Conservation (phyloP, 2,113 vertebrate genomes). For the Perca schrenkii region DNA sequence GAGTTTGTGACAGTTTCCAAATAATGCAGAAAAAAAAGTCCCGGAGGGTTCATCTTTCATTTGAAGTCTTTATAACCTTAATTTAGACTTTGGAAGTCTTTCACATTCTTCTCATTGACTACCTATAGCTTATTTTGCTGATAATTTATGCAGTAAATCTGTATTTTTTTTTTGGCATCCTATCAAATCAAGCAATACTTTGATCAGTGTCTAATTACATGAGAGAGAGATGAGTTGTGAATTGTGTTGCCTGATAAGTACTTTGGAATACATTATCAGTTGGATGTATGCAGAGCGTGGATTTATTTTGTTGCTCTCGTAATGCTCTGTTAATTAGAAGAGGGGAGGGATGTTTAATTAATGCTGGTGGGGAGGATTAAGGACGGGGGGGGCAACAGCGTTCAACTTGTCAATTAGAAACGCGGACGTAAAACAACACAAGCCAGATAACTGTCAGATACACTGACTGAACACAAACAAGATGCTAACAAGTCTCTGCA, state of each 20-base stretch:
- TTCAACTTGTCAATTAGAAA: slow-evolving; percentile 79
- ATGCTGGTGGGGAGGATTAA: slow-evolving; percentile 72
- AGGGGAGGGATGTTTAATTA: slow-evolving; percentile 80
- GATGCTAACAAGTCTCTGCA: slow-evolving; percentile 48
- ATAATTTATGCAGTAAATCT: slow-evolving; percentile 63
- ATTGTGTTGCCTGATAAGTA: slow-evolving; percentile 60
- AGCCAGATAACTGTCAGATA: slow-evolving; percentile 64
- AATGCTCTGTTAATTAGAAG: slow-evolving; percentile 80
- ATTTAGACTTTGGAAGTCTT: slow-evolving; percentile 26
- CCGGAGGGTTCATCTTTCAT: slow-evolving; percentile 9
- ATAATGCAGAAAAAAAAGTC: slow-evolving; percentile 8
- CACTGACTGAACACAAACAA: slow-evolving; percentile 47
- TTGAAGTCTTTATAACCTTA: slow-evolving; percentile 14
- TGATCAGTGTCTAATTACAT: slow-evolving; percentile 80
- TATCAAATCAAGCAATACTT: slow-evolving; percentile 76
- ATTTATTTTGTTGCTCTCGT: slow-evolving; percentile 79
- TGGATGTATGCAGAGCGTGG: slow-evolving; percentile 62
- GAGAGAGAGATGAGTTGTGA: slow-evolving; percentile 35
- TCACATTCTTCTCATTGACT: slow-evolving; percentile 40
- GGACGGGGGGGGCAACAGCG: slow-evolving; percentile 67
- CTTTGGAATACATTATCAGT: slow-evolving; percentile 66
- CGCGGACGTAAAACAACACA: slow-evolving; percentile 56
- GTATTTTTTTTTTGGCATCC: slow-evolving; percentile 54
- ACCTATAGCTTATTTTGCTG: slow-evolving; percentile 49
- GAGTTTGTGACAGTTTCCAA: slow-evolving; percentile 28